These are phyloP conservation scores for Clinocottus analis DNA, from an alignment of 2,113 vertebrate species.

Conservation along the genomic window DNA sequence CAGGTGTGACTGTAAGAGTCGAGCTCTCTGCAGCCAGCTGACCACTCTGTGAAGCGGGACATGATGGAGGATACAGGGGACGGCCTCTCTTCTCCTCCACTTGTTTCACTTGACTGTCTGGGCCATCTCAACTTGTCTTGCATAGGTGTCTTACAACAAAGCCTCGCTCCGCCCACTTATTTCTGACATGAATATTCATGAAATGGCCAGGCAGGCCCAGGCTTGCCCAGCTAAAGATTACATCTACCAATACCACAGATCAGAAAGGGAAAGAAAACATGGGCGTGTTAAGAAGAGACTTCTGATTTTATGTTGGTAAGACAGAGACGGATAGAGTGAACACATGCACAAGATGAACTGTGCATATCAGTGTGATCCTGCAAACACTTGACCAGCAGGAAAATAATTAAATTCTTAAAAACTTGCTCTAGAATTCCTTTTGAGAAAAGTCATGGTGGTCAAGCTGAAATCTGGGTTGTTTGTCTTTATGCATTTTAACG, in stretches of 20 bases:
- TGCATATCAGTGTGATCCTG: not conserved
- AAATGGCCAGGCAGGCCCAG: conserved; percentile 87
- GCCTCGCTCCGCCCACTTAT: conserved; percentile 82
- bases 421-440: not conserved
- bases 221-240: conserved; percentile 89
- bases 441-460: not conserved
- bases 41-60: conserved; percentile 18
- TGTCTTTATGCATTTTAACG: not conserved
- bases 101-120: conserved; percentile 78
- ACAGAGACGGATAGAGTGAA: not conserved
- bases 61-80: conserved; percentile 63
- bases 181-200: conserved; percentile 94
- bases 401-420: not conserved
- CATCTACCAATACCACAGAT: conserved; percentile 83
- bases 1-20: conserved; percentile 18
- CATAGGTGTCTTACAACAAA: conserved; percentile 92
- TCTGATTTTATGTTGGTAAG: conserved; percentile 13
- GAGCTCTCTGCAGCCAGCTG: conserved; percentile 1
- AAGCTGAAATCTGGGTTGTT: not conserved
- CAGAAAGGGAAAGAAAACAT: conserved; percentile 50
- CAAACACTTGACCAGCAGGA: not conserved
- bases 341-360: not conserved
- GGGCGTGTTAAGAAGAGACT: conserved; percentile 2
- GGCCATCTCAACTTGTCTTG: conserved; percentile 87
- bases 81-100: conserved; percentile 68